Conservation (phyloP, 35 echinoderm and acorn worm species). For the Patiria miniata region DNA sequence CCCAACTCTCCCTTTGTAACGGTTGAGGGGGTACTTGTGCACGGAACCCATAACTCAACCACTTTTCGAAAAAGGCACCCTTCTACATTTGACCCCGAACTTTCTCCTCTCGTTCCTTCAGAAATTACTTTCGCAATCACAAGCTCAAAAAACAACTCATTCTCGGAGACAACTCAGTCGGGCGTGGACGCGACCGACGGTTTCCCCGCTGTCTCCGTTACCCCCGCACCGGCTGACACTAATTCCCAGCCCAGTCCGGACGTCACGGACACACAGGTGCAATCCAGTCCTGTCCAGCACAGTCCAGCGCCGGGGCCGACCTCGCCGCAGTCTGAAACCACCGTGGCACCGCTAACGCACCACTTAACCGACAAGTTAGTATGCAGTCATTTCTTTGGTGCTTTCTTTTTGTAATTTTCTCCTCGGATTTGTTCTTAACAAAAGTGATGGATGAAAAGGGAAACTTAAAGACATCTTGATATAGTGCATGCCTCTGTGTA, state of each 20-base stretch:
- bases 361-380: constrained; percentile 7
- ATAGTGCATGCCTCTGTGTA: too few species aligned
- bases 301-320: neutral
- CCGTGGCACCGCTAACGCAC: neutral
- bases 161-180: neutral
- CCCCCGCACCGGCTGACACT: neutral
- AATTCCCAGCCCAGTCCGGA: neutral
- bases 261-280: neutral
- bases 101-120: neutral
- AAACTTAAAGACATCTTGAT: too few species aligned
- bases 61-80: too few species aligned
- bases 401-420: too few species aligned
- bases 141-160: constrained; percentile 3
- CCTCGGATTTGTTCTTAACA: too few species aligned
- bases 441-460: too few species aligned
- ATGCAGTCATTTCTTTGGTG: neutral
- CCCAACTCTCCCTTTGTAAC: too few species aligned
- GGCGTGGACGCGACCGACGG: neutral
- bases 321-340: neutral
- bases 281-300: neutral
- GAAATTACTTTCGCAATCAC: neutral
- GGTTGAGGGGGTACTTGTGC: too few species aligned
- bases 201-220: neutral
- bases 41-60: too few species aligned
- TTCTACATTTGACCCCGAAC: too few species aligned